These are phyloP conservation scores for Cardinalis cardinalis DNA, from an alignment of 2,113 vertebrate genomes.

Conservation along the genomic window DNA sequence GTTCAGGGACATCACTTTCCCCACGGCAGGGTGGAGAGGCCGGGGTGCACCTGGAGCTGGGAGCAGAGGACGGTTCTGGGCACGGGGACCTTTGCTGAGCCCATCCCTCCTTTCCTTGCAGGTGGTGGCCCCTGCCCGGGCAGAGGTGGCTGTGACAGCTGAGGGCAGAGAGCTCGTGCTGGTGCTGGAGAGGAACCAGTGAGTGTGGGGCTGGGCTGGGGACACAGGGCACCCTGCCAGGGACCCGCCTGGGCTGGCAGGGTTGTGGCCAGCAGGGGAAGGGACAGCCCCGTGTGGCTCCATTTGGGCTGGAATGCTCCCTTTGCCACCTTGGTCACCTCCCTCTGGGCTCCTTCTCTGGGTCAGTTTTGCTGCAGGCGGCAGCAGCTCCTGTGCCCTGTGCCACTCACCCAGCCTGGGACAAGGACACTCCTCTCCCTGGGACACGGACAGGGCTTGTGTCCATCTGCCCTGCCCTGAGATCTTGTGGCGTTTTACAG, in stretches of 20 bases:
- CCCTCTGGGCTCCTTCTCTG: background rate
- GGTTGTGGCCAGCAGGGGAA: background rate
- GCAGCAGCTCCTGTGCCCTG: background rate
- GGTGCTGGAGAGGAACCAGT: slow-evolving; percentile 53
- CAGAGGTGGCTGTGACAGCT: background rate
- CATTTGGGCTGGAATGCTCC: background rate
- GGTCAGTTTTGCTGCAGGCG: background rate
- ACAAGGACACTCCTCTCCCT: background rate
- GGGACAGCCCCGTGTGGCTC: background rate
- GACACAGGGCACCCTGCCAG: rapidly evolving
- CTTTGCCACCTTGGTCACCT: rapidly evolving
- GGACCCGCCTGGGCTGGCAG: no score
- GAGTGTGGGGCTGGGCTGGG: background rate
- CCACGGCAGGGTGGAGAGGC: background rate
- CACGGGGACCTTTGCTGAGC: background rate
- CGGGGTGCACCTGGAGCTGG: background rate
- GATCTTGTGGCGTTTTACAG: background rate
- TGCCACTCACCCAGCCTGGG: background rate
- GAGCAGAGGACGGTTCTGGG: background rate
- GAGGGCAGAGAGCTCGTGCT: slow-evolving; percentile 48
- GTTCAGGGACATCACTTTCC: background rate
- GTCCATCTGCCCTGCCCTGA: background rate
- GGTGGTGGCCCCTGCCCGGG: background rate
- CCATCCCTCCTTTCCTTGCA: background rate
- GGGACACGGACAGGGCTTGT: background rate